Evolutionary conservation across 2,888 invertebrate genomes (phyloP).

Genomic region (Eilema sororculum): DNA sequence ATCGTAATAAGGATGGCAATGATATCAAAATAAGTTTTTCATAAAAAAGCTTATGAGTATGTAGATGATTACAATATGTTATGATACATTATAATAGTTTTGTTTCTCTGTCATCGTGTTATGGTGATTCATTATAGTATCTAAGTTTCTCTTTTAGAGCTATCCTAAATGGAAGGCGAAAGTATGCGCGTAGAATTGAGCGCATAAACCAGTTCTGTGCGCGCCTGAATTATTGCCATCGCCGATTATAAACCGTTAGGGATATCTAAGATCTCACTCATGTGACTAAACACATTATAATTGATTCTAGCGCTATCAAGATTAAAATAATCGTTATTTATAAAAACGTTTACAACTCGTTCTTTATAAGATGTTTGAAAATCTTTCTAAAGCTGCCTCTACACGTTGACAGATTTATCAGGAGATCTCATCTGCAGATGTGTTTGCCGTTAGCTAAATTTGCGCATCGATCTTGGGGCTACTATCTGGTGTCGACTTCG

Average conservation of each 20-base stretch:
- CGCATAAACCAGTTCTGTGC: not conserved
- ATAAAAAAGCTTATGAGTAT: no score
- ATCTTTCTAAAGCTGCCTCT: not conserved
- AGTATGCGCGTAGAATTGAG: not conserved
- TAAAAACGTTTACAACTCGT: no score
- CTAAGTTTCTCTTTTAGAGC: conserved; percentile 3
- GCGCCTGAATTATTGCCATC: not conserved
- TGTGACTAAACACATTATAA: not conserved
- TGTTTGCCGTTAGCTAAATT: not conserved
- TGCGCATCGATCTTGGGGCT: no score
- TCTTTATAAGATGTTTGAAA: not conserved
- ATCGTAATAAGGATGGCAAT: no score
- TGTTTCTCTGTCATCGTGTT: no score
- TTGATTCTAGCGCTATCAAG: not conserved
- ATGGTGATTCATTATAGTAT: not conserved
- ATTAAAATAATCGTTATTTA: not conserved
- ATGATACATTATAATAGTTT: not conserved
- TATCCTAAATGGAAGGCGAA: conserved; percentile 1
- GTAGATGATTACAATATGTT: no score
- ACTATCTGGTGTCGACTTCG: no score
- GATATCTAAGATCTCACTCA: not conserved
- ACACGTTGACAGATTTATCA: not conserved
- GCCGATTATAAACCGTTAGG: not conserved
- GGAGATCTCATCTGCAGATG: not conserved
- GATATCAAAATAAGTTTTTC: no score